Percentiles rank a stretch among this genome's conserved stretches.
Evolutionary conservation across 2,888 invertebrate genomes (phyloP).

Genomic region (Hypomecis atomaria): DNA sequence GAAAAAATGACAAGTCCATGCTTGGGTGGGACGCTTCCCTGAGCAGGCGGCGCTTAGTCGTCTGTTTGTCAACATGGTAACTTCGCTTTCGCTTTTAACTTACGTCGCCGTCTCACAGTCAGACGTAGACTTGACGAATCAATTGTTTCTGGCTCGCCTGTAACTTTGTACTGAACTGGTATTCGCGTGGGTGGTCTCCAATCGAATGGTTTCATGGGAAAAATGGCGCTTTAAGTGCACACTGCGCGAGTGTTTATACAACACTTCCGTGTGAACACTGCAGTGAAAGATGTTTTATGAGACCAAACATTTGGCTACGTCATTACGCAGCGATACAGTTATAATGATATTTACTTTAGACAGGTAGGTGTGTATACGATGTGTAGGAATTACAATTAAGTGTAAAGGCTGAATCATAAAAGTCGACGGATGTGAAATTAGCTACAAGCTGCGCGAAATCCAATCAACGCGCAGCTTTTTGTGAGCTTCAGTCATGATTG

Average conservation of each 20-base stretch:
- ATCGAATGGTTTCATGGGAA: constrained; percentile 35
- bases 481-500: too few relatives aligned
- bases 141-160: constrained; percentile 62
- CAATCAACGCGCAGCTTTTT: too few relatives aligned
- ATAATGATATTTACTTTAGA: not conserved
- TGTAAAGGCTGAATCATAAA: too few relatives aligned
- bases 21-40: too few relatives aligned
- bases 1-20: too few relatives aligned
- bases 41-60: too few relatives aligned
- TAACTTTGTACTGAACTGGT: constrained; percentile 36
- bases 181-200: constrained; percentile 41
- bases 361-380: not conserved
- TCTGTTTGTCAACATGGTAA: too few relatives aligned
- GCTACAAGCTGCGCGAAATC: too few relatives aligned
- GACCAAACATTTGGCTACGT: constrained; percentile 13
- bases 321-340: constrained; percentile 1
- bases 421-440: too few relatives aligned
- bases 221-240: constrained; percentile 39
- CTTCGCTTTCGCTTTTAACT: constrained; percentile 28
- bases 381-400: not conserved
- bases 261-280: constrained; percentile 34
- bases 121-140: constrained; percentile 63
- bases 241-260: constrained; percentile 30
- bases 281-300: constrained; percentile 16
- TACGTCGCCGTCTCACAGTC: constrained; percentile 39